These are phyloP conservation scores for Chaetodon trifascialis DNA, from an alignment of 2,113 vertebrate species.

Conservation along the genomic window DNA sequence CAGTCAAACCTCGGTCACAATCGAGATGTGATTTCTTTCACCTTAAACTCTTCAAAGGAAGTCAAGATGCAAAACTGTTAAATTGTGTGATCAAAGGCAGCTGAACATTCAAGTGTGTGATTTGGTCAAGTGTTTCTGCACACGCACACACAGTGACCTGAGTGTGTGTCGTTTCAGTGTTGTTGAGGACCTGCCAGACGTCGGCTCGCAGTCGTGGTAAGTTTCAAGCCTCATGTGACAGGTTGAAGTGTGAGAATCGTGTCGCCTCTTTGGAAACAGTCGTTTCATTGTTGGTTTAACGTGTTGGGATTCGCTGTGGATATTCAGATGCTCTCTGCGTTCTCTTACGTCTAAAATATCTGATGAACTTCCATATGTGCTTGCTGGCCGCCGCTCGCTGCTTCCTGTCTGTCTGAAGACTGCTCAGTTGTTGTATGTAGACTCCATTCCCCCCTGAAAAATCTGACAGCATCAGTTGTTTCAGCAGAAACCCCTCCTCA, in stretches of 20 bases:
- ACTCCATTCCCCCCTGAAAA: too few species aligned
- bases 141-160: neutral
- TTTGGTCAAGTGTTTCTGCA: too few species aligned
- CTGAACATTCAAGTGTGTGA: neutral
- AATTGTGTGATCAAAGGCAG: too few species aligned
- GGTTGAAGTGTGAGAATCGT: too few species aligned
- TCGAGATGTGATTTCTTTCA: too few species aligned
- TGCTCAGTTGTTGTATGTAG: neutral
- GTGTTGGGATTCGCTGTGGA: neutral
- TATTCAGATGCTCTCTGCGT: neutral
- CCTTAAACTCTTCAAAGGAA: neutral
- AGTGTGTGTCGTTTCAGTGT: slow-evolving; percentile 19
- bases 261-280: too few species aligned
- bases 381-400: neutral
- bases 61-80: neutral
- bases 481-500: neutral
- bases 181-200: neutral
- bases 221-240: neutral
- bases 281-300: too few species aligned
- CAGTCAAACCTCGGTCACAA: too few species aligned
- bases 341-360: neutral
- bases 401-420: neutral
- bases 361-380: neutral
- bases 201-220: neutral
- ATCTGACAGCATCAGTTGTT: neutral